Base-by-base conservation (phyloP, 2,888 invertebrate species). In the Drosophila hamatofila region DNA sequence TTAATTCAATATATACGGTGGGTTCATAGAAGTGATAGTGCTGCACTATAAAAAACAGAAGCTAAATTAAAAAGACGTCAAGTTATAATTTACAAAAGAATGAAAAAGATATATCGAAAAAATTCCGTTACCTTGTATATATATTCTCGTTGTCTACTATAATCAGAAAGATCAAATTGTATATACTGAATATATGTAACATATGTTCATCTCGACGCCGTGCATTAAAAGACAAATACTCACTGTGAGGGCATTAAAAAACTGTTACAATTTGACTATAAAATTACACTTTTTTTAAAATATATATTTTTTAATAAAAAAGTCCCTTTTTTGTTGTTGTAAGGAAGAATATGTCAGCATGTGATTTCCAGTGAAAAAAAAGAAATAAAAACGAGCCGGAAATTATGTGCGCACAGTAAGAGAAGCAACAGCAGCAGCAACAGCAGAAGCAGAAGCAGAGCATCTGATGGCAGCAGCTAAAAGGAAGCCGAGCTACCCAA, bases 311-410 rank as follows among this genome's bases (percentile, higher is more conserved):
- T 54, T 39, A n/a, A 33, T 33, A 51, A 46, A 68, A 80, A 75
- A 81, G 71, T 18, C n/a, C 3, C 62, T 54, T 59, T 62, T 56
- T 74, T 79, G 75, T 75, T 81, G 62, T 73, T 75, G 66, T 75
- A 60, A 69, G 63, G 57, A 82, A 82, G 86, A 87, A 87, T 87
- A 88, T 84, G 84, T 86, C 88, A 87, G 87, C 87, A 87, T 87
- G 87, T 83, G 88, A 85, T 86, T 84, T 70, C 57, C 54, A 71
- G 64, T 6, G 52, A 69, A 65, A 63, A 77, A 68, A 72, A 76
- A 71, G 54, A 70, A 75, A 83, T 77, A 74, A 84, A 87, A 88
- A 62, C 42, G 54, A 60, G 61, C 83, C 81, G 87, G 87, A 88
- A 81, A 88, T 87, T 84, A 88, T 88, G 81, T 88, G 88, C 88